Percentiles rank a stretch among this genome's conserved stretches.
Conservation (phyloP, 2,113 vertebrate species). For the Myxocyprinus asiaticus region DNA sequence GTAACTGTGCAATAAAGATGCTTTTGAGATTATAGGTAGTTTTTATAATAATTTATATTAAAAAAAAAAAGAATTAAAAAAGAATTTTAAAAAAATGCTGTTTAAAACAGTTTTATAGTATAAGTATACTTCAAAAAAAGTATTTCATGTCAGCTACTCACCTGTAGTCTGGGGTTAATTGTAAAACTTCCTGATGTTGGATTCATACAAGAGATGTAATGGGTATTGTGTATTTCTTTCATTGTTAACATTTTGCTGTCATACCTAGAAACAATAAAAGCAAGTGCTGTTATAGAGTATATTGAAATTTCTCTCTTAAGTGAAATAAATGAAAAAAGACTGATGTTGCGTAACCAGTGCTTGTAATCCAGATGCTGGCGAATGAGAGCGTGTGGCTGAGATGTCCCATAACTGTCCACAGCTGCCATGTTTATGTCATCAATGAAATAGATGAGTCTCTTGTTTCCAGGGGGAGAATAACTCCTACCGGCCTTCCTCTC, state of each 20-base stretch:
- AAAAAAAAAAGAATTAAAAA: too few species aligned
- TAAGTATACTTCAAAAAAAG: too few species aligned
- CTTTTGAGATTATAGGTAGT: too few species aligned
- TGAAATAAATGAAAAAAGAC: background rate
- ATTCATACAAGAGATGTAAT: conserved; percentile 83
- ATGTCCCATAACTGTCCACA: conserved; percentile 74
- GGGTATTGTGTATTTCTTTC: conserved; percentile 80
- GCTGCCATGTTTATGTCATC: conserved; percentile 82
- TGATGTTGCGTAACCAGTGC: conserved; percentile 71
- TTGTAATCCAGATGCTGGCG: conserved; percentile 77
- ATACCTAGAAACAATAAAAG: conserved; percentile 66
- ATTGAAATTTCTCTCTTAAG: background rate
- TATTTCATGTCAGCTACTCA: background rate
- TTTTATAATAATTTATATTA: too few species aligned
- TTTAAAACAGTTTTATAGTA: too few species aligned
- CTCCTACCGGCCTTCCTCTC: conserved; percentile 80
- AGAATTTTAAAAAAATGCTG: too few species aligned
- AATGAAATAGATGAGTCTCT: conserved; percentile 77
- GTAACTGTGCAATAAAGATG: too few species aligned
- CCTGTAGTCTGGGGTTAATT: conserved; percentile 82
- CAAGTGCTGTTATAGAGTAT: background rate
- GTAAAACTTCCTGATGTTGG: conserved; percentile 79
- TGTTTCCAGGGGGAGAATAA: conserved; percentile 76
- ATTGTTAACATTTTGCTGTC: conserved; percentile 78
- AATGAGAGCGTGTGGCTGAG: conserved; percentile 77